Percentiles rank a stretch among this genome's conserved stretches.
Evolutionary conservation across 92 coral and sea anemone species (phyloP).

Genomic region (Phymanthus crucifer): DNA sequence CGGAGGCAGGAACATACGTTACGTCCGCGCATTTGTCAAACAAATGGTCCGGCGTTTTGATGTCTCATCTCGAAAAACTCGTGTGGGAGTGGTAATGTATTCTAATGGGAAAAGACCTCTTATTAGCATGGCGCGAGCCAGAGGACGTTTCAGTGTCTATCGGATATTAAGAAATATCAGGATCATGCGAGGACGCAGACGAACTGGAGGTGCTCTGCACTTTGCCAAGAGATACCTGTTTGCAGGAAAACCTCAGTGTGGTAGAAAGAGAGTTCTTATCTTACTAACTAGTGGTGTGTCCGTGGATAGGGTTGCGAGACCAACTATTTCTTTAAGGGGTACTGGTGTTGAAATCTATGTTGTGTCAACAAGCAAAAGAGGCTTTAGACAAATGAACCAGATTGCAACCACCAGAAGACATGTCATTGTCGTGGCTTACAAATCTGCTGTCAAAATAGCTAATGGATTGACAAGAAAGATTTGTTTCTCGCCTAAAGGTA

Average conservation of each 20-base stretch:
- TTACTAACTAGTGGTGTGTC: slow-evolving; percentile 60
- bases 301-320: slow-evolving; percentile 56
- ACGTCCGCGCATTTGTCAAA: slow-evolving; percentile 55
- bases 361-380: slow-evolving; percentile 42
- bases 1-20: slow-evolving; percentile 60
- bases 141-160: slow-evolving; percentile 14
- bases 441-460: slow-evolving; percentile 27
- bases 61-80: slow-evolving; percentile 60
- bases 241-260: slow-evolving; percentile 67
- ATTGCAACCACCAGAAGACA: slow-evolving; percentile 53
- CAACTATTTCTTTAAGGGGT: slow-evolving; percentile 45
- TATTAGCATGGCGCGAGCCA: slow-evolving; percentile 32
- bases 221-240: slow-evolving; percentile 52
- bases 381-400: slow-evolving; percentile 17
- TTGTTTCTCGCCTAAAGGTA: slow-evolving; percentile 51
- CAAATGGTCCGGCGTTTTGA: slow-evolving; percentile 65
- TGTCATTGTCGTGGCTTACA: slow-evolving; percentile 34
- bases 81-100: slow-evolving; percentile 69
- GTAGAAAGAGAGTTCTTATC: too few relatives aligned
- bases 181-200: slow-evolving; percentile 34
- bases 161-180: slow-evolving; percentile 5
- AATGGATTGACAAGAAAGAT: slow-evolving; percentile 38
- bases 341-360: slow-evolving; percentile 63
- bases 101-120: slow-evolving; percentile 37
- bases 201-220: slow-evolving; percentile 53